Evolutionary conservation across 2,888 invertebrate species (phyloP).

Genomic region (Sisyra nigra): DNA sequence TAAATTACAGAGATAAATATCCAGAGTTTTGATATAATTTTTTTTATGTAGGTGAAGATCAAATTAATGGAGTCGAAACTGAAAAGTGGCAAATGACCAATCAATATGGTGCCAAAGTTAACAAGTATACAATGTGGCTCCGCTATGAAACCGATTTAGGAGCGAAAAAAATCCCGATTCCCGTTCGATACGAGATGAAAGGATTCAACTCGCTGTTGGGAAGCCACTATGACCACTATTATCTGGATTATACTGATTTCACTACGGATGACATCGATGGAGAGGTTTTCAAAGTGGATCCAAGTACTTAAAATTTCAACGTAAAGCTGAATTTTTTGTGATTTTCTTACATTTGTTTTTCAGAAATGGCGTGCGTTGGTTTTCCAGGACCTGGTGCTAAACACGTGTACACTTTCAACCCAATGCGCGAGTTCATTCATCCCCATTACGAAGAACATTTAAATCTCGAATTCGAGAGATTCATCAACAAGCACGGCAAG

Average conservation of each 20-base stretch:
- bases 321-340: constrained; percentile 2
- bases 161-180: constrained; percentile 40
- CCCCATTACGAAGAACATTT: constrained; percentile 52
- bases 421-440: constrained; percentile 81
- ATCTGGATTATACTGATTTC: constrained; percentile 59
- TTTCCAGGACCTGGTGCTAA: constrained; percentile 78
- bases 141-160: constrained; percentile 45
- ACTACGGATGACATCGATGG: constrained; percentile 48
- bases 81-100: constrained; percentile 64
- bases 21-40: no score
- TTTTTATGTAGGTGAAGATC: constrained; percentile 44
- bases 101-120: constrained; percentile 59
- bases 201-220: constrained; percentile 86
- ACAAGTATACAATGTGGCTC: constrained; percentile 82
- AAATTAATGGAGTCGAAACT: constrained; percentile 50
- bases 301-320: constrained; percentile 30
- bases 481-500: constrained; percentile 55
- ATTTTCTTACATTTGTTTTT: constrained; percentile 12
- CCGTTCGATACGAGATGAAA: constrained; percentile 80
- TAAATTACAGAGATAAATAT: no score
- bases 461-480: constrained; percentile 56
- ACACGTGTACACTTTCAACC: constrained; percentile 74
- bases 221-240: constrained; percentile 92
- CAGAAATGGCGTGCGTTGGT: constrained; percentile 49
- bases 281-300: constrained; percentile 48